Evolutionary conservation across 2,888 invertebrate species (phyloP).

Genomic region (Trachelus stipa): DNA sequence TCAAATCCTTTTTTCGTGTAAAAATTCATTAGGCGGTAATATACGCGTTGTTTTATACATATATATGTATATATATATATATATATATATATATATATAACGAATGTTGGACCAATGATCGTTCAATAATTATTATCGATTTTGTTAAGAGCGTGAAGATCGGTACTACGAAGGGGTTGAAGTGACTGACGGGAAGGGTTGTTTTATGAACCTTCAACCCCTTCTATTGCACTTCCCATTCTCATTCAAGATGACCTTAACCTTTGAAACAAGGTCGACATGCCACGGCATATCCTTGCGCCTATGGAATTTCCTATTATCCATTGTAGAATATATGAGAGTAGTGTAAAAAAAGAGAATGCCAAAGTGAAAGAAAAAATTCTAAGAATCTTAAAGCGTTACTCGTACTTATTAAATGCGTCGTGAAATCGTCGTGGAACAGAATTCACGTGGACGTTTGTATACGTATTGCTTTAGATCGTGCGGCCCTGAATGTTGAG

Average conservation of each 20-base stretch:
- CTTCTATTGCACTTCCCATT: not conserved
- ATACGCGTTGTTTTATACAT: too few relatives aligned
- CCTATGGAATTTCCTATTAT: not conserved
- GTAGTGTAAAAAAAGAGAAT: not conserved
- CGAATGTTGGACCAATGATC: not conserved
- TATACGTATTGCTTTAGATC: not conserved
- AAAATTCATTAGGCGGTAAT: too few relatives aligned
- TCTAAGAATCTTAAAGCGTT: not conserved
- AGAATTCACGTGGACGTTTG: not conserved
- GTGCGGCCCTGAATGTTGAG: not conserved
- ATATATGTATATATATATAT: too few relatives aligned
- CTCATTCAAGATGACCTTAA: not conserved
- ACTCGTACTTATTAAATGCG: not conserved
- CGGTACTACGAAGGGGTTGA: not conserved
- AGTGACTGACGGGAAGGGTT: not conserved
- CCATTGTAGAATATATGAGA: not conserved
- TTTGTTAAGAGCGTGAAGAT: not conserved
- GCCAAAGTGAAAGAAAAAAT: not conserved
- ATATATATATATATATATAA: too few relatives aligned
- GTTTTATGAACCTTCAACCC: not conserved
- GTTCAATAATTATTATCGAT: not conserved
- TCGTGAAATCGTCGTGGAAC: not conserved
- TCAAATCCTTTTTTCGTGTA: not conserved
- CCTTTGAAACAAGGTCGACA: not conserved
- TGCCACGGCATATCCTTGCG: not conserved